Percentiles rank a stretch among this genome's conserved stretches.
Evolutionary conservation across 2,113 vertebrate species (phyloP).

Genomic region (Nothobranchius kuhntae): DNA sequence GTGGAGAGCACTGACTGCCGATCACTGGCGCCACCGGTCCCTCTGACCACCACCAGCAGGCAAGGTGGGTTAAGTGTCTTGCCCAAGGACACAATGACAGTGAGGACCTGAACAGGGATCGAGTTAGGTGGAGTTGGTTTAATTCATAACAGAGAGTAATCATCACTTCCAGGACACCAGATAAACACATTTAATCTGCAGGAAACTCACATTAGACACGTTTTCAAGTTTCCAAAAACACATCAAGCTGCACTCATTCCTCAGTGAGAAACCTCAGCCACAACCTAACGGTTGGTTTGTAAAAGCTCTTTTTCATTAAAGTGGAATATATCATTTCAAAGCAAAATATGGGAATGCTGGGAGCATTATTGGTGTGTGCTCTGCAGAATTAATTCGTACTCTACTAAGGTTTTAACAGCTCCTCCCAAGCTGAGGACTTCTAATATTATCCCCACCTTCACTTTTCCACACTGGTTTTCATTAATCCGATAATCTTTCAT

Average conservation of each 20-base stretch:
- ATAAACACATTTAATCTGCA: conserved; percentile 2
- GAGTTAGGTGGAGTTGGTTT: no score
- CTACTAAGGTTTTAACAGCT: conserved; percentile 64
- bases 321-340: conserved; percentile 50
- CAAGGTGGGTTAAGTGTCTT: no score
- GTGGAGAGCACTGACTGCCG: no score
- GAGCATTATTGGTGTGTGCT: conserved; percentile 64
- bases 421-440: conserved; percentile 56
- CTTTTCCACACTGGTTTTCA: conserved; percentile 35
- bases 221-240: no score
- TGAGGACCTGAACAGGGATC: no score
- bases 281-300: conserved; percentile 30
- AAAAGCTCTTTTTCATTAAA: conserved; percentile 68
- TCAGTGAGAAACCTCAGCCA: conserved; percentile 9
- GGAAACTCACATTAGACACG: no score
- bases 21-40: no score
- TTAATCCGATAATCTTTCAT: conserved; percentile 29
- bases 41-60: no score
- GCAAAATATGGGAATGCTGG: conserved; percentile 52
- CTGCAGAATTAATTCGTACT: conserved; percentile 71
- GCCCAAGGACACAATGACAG: no score
- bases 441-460: conserved; percentile 57
- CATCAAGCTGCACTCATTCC: no score
- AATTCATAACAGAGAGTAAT: no score
- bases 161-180: not conserved